Evolutionary conservation across 2,888 invertebrate species (phyloP).

Genomic region (Callimorpha dominula): DNA sequence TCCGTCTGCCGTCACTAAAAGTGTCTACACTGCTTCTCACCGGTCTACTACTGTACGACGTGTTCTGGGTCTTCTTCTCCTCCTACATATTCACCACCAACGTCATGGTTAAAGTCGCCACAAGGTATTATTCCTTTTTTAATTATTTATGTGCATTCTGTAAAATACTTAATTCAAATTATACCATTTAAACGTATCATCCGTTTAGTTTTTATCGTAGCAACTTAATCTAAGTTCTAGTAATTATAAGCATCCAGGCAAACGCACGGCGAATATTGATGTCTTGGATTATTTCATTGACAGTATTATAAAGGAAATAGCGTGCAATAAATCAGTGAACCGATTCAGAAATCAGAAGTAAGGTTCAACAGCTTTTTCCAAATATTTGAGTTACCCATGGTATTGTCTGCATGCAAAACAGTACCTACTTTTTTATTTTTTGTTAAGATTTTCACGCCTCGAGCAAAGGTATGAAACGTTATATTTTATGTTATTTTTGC

Average conservation of each 20-base stretch:
- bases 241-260: not conserved
- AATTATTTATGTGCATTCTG: not conserved
- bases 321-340: too few relatives aligned
- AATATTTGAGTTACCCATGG: too few relatives aligned
- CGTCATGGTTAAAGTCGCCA: constrained; percentile 97
- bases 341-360: not conserved
- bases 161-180: not conserved
- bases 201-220: not conserved
- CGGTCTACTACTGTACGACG: constrained; percentile 97
- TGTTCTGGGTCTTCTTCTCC: constrained; percentile 99
- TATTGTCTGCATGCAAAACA: too few relatives aligned
- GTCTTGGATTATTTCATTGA: not conserved
- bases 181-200: not conserved
- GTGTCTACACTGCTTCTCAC: constrained; percentile 96
- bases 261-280: not conserved
- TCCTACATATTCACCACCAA: constrained; percentile 99
- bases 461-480: too few relatives aligned
- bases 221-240: not conserved
- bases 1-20: constrained; percentile 97
- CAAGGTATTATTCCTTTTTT: constrained; percentile 74
- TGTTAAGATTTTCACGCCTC: too few relatives aligned
- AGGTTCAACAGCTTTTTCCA: too few relatives aligned
- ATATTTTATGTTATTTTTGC: too few relatives aligned
- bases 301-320: too few relatives aligned
- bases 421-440: too few relatives aligned